Base-by-base conservation (phyloP, 1,140 invertebrate species). In the Carposina sasakii region DNA sequence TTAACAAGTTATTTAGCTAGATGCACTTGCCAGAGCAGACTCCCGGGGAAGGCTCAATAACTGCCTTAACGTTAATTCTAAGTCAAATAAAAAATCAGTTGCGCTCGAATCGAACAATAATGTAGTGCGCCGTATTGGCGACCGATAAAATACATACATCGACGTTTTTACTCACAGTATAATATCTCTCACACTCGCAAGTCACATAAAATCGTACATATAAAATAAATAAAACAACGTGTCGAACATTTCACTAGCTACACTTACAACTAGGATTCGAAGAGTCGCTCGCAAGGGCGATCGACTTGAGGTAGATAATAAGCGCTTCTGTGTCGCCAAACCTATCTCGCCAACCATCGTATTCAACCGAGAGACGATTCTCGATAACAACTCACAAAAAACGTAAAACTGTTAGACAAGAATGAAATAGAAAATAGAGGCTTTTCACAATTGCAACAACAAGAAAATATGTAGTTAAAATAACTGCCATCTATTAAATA, bases 251-350 rank as follows among this genome's bases (percentile, higher is more conserved):
- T 78, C 60, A 72, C 77, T 81, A 81, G 67, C 73, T 81, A 78
- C 68, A 60, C 74, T 78, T 76, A 78, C 60, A 67, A 46, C 78
- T 78, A 79, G 68, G 62, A 79, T 79, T 82, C 76, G 78, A 82
- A 75, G 70, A 76, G 78, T 63, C 71, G 63, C 47, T 26, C 58
- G 62, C 57, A 46, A 17, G 31, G 43, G 61, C 61, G 62, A 24
- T 51, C 67, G 71, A 55, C 71, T 55, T 72, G 74, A 81, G 76
- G 74, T 81, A 76, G 78, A 75, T 78, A 60, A 31, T 23, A 33
- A 40, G 37, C 47, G 33, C 36, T 23, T 15, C 39, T n/a, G n/a
- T n/a, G n/a, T n/a, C n/a, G n/a, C n/a, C n/a, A n/a, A n/a, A n/a
- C n/a, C n/a, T n/a, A n/a, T n/a, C n/a, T n/a, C n/a, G n/a, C n/a